Evolutionary conservation across 2,113 vertebrate species (phyloP).

Genomic region (Anas platyrhynchos): DNA sequence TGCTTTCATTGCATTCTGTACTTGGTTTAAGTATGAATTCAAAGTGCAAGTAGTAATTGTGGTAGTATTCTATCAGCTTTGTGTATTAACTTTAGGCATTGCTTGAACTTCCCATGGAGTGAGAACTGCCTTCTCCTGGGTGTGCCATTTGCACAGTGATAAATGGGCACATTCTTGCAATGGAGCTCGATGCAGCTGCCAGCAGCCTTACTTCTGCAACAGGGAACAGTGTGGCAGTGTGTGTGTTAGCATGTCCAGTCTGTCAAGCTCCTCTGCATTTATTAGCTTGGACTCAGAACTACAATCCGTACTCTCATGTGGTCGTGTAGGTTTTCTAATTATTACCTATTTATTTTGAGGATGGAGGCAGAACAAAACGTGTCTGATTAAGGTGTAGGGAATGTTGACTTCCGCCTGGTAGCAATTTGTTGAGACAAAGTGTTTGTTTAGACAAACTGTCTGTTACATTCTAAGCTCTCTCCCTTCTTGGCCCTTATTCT

Average conservation of each 20-base stretch:
- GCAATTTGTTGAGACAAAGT: too few relatives aligned
- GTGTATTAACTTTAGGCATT: neutral
- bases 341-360: neutral
- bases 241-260: accelerated
- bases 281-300: neutral
- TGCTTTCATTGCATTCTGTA: neutral
- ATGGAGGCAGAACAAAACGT: neutral
- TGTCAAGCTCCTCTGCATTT: neutral
- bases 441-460: too few relatives aligned
- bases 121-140: neutral
- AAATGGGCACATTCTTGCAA: neutral
- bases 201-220: neutral
- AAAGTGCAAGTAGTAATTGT: neutral
- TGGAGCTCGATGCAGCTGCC: neutral
- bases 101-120: neutral
- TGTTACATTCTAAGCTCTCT: neutral
- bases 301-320: too few relatives aligned
- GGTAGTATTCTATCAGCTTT: neutral
- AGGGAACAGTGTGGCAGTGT: neutral
- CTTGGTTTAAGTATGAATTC: neutral
- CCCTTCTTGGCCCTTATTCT: neutral
- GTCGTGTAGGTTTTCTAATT: neutral
- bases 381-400: neutral
- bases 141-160: neutral
- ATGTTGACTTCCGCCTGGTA: neutral